Percentiles rank a stretch among this genome's conserved stretches.
These are phyloP conservation scores for Platyscelio sp. DNA, from an alignment of 2,888 invertebrate species.

Conservation along the genomic window DNA sequence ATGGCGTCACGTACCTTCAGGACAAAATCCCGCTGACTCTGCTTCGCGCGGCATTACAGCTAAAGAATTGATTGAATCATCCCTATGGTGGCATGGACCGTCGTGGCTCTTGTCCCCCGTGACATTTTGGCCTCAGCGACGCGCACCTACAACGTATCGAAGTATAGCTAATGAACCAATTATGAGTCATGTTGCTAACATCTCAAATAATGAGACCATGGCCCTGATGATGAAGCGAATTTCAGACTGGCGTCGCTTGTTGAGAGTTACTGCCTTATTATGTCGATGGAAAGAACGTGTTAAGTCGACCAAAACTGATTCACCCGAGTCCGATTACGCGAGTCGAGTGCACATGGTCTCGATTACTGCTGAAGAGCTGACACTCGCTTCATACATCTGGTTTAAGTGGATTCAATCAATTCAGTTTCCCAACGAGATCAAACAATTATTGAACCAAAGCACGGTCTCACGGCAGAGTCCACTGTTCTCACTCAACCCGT, in stretches of 20 bases:
- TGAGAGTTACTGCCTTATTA: background rate
- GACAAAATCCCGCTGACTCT: conserved; percentile 23
- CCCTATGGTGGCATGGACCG: conserved; percentile 12
- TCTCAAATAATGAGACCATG: background rate
- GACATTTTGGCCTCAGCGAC: background rate
- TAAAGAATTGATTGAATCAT: background rate
- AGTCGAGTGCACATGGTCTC: background rate
- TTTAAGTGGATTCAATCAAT: conserved; percentile 4
- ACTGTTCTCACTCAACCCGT: background rate
- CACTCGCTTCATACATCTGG: background rate
- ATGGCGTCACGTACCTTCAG: conserved; percentile 28
- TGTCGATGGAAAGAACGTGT: background rate
- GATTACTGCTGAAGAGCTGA: background rate
- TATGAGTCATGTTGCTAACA: background rate
- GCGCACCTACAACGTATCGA: background rate
- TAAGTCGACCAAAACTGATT: background rate
- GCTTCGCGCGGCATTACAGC: conserved; percentile 14
- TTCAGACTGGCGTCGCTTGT: background rate
- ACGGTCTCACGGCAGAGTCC: background rate
- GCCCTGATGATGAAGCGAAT: background rate
- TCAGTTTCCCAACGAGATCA: background rate
- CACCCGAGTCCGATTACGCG: background rate
- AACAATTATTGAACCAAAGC: background rate
- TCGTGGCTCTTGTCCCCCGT: background rate
- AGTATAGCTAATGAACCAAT: background rate